phyloP scores from a whole-genome alignment of 2,113 vertebrate genomes.

The Microtus ochrogaster region DNA sequence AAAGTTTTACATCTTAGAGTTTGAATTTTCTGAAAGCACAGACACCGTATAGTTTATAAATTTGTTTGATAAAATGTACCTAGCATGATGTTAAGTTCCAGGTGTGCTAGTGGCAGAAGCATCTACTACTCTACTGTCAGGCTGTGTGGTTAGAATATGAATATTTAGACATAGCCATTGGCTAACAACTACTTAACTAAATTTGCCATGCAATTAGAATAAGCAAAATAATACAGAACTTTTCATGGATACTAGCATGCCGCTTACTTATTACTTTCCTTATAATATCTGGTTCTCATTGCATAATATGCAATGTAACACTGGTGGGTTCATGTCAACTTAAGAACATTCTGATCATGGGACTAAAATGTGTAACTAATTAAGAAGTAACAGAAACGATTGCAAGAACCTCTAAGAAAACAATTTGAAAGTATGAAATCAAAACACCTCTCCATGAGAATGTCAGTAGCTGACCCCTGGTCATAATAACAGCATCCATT shows the following conservation, averaged over 20 bases:
- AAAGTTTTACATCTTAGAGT: background rate
- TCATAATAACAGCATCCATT: background rate
- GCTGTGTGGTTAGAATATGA: background rate
- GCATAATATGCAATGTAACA: background rate
- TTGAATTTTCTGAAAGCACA: conserved; percentile 33
- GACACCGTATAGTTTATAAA: background rate
- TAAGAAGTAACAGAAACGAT: background rate
- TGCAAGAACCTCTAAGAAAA: background rate
- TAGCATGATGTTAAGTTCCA: background rate
- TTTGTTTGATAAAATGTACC: background rate
- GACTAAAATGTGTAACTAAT: background rate
- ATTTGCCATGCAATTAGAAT: background rate
- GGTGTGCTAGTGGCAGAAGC: background rate
- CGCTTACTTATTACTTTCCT: background rate
- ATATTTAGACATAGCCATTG: background rate
- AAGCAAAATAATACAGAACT: background rate
- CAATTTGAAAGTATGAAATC: conserved; percentile 21
- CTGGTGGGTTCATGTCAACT: background rate
- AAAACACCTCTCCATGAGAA: background rate
- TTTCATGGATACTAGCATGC: background rate
- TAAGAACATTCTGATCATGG: background rate
- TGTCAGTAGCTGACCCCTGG: background rate
- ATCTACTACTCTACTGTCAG: background rate
- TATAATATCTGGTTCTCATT: background rate
- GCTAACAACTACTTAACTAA: background rate